Conservation (phyloP, 2,113 vertebrate species). For the Ctenodactylus gundi region DNA sequence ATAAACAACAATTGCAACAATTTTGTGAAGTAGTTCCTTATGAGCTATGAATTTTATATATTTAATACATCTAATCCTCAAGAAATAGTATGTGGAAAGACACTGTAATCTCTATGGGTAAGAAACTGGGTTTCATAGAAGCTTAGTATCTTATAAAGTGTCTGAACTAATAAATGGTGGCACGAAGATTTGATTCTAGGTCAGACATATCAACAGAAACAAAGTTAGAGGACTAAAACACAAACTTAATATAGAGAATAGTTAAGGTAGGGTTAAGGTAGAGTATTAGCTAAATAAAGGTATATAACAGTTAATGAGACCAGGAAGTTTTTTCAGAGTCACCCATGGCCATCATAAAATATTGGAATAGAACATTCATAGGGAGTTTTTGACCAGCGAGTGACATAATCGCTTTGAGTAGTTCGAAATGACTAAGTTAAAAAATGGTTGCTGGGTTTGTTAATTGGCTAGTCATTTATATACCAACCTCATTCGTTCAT, state of each 20-base stretch:
- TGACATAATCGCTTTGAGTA: not conserved
- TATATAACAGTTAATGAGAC: not conserved
- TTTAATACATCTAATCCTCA: not conserved
- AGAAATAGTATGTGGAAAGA: not conserved
- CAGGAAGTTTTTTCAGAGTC: not conserved
- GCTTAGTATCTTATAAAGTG: not conserved
- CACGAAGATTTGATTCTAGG: not conserved
- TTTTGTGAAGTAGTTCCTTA: not conserved
- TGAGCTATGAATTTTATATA: not conserved
- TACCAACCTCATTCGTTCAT: not conserved
- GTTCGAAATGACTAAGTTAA: not conserved
- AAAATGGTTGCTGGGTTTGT: not conserved
- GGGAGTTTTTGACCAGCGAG: not conserved
- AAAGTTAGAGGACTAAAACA: not conserved
- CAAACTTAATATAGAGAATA: not conserved
- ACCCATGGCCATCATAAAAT: not conserved
- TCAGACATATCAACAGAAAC: not conserved
- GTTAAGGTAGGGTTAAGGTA: not conserved
- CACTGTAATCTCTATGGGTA: not conserved
- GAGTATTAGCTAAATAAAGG: not conserved
- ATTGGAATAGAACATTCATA: not conserved
- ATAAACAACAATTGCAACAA: not conserved
- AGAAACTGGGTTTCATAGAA: not conserved
- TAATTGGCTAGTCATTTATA: not conserved
- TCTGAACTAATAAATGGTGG: not conserved